phyloP scores from a whole-genome alignment of 2,888 invertebrate species.

The Anarsia innoxiella region DNA sequence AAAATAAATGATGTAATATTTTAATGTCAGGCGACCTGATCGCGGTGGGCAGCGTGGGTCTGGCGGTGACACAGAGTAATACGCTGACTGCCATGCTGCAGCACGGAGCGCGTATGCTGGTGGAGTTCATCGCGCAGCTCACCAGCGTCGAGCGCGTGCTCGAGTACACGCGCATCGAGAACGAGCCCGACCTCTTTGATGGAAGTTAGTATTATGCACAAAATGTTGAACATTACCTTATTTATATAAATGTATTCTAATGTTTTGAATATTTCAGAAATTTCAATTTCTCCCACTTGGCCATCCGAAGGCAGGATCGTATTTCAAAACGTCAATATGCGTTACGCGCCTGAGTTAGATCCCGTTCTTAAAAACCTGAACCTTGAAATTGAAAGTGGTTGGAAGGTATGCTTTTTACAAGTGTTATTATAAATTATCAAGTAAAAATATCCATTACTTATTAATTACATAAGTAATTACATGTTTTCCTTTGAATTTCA shows the following conservation, averaged over 20 bases:
- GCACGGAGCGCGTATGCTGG: constrained; percentile 90
- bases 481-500: constrained; percentile 19
- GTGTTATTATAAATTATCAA: too few relatives aligned
- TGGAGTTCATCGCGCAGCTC: constrained; percentile 85
- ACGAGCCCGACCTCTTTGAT: constrained; percentile 72
- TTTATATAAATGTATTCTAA: neutral
- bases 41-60: constrained; percentile 74
- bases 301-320: constrained; percentile 76
- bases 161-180: constrained; percentile 83
- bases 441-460: too few relatives aligned
- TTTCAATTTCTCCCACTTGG: constrained; percentile 75
- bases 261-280: constrained; percentile 36
- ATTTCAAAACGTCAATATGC: constrained; percentile 75
- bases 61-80: constrained; percentile 79
- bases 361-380: constrained; percentile 76
- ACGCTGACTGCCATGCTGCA: constrained; percentile 76
- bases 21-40: constrained; percentile 43
- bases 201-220: constrained; percentile 42
- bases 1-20: neutral
- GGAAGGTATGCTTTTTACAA: constrained; percentile 64
- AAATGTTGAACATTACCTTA: neutral
- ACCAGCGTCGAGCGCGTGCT: constrained; percentile 89
- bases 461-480: too few relatives aligned
- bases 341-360: constrained; percentile 76
- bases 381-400: constrained; percentile 52